Evolutionary conservation across 2,888 invertebrate species (phyloP).

Genomic region (Argyresthia albistria): DNA sequence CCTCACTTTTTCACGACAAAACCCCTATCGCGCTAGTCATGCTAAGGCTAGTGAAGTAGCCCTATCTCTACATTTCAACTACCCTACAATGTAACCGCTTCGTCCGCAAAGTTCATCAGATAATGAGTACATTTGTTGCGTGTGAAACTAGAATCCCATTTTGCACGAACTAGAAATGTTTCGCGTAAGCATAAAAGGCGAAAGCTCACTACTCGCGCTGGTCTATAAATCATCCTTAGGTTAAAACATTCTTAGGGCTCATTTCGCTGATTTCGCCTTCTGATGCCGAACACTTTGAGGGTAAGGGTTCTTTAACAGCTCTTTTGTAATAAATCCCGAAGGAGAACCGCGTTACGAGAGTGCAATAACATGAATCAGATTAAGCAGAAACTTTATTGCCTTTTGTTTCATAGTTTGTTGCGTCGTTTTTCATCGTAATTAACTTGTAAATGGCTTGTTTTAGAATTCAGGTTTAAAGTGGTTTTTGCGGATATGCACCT

Average conservation of each 20-base stretch:
- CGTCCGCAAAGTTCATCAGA: constrained; percentile 63
- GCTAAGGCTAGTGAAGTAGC: too few species aligned
- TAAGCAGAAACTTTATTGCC: constrained; percentile 42
- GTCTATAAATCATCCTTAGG: constrained; percentile 33
- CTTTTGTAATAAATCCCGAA: constrained; percentile 57
- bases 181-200: constrained; percentile 57
- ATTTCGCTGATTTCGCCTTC: constrained; percentile 48
- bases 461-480: not conserved
- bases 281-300: constrained; percentile 33
- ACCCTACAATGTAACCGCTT: constrained; percentile 23
- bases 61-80: constrained; percentile 17
- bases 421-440: constrained; percentile 5
- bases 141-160: constrained; percentile 69
- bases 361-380: constrained; percentile 64
- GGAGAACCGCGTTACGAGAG: constrained; percentile 51
- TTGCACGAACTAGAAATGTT: constrained; percentile 48
- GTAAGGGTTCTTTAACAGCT: constrained; percentile 49
- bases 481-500: too few species aligned
- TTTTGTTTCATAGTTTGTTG: constrained; percentile 26
- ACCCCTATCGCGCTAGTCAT: too few species aligned
- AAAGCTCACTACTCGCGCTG: constrained; percentile 27
- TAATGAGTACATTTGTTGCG: constrained; percentile 69
- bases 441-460: not conserved
- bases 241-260: constrained; percentile 33
- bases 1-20: too few species aligned